These are phyloP conservation scores for Dicycla oo DNA, from an alignment of 2,888 invertebrate species.

Conservation along the genomic window DNA sequence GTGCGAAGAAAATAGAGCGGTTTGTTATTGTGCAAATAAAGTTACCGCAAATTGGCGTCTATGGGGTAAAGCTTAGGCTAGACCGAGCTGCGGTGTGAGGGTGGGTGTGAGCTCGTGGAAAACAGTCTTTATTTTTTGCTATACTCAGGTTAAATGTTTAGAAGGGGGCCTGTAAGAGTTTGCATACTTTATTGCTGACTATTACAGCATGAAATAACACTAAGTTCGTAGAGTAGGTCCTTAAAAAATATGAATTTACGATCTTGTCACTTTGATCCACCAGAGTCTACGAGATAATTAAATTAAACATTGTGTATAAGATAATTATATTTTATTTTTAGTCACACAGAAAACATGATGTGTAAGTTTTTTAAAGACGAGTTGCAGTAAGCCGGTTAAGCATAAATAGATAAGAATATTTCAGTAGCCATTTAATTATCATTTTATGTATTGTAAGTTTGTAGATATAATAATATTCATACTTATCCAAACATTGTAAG, in stretches of 20 bases:
- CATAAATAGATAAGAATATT: too few relatives aligned
- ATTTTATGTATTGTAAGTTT: not conserved
- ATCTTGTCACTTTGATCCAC: not conserved
- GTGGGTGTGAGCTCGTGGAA: conserved; percentile 38
- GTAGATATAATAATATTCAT: not conserved
- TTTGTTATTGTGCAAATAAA: conserved; percentile 39
- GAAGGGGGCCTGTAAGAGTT: conserved; percentile 6
- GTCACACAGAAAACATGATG: not conserved
- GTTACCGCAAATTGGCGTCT: conserved; percentile 45
- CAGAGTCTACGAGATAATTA: not conserved
- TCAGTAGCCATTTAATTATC: not conserved
- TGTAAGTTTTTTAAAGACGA: not conserved
- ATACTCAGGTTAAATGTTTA: conserved; percentile 6
- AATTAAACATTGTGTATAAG: not conserved
- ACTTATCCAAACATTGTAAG: not conserved
- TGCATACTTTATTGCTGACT: not conserved
- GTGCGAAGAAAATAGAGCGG: conserved; percentile 28
- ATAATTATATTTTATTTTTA: not conserved
- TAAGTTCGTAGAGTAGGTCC: not conserved
- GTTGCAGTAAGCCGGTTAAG: not conserved
- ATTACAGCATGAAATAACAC: not conserved
- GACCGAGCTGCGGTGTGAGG: conserved; percentile 32
- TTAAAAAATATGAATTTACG: not conserved
- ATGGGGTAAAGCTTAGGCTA: conserved; percentile 39
- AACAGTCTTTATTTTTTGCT: conserved; percentile 42